Conservation (phyloP, 2,888 invertebrate species). For the Ormia ochracea region DNA sequence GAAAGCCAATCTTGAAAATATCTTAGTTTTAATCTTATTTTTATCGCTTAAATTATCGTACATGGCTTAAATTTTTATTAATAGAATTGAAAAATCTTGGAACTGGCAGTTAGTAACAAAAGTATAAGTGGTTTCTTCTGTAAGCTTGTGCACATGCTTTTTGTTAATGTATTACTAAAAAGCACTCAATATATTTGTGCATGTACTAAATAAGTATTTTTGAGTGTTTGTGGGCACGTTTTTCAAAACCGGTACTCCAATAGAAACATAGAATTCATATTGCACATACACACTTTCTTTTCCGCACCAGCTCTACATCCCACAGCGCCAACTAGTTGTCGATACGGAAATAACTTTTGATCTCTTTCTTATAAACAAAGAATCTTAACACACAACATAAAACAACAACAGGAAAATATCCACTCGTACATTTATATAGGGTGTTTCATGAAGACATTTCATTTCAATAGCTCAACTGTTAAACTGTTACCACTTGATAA, state of each 20-base stretch:
- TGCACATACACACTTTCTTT: neutral
- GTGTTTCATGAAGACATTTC: no score
- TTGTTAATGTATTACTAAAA: neutral
- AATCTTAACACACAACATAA: neutral
- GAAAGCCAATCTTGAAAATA: no score
- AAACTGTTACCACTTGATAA: no score
- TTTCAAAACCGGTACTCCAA: neutral
- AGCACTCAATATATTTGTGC: no score
- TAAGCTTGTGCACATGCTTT: neutral
- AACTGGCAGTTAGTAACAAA: neutral
- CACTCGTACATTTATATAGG: neutral
- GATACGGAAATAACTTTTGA: slow-evolving; percentile 23
- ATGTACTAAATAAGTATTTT: no score
- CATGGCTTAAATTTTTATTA: neutral
- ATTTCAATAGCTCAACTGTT: no score
- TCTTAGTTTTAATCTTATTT: no score
- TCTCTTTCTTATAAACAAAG: slow-evolving; percentile 5
- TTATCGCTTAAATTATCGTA: no score
- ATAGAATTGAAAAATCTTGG: neutral
- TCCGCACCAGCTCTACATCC: neutral
- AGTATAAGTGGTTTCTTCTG: neutral
- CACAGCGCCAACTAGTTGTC: neutral
- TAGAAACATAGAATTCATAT: neutral
- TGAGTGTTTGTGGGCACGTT: no score
- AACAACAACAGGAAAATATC: neutral